Conservation (phyloP, 2,797 vertebrate genomes). For the Tadarida brasiliensis region DNA sequence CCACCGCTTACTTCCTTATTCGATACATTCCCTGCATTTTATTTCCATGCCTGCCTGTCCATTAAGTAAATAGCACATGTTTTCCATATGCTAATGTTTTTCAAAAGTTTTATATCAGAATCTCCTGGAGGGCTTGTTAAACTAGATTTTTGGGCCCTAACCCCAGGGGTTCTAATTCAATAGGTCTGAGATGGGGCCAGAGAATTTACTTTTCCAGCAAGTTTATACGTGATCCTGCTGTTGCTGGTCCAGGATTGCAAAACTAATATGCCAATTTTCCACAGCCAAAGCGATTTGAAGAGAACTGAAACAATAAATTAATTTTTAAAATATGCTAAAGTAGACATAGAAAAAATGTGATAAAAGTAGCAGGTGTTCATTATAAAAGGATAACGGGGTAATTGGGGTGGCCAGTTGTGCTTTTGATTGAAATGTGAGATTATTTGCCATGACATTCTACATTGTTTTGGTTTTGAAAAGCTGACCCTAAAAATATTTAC, state of each 20-base stretch:
- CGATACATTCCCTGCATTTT: neutral
- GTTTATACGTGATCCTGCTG: neutral
- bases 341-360: neutral
- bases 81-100: neutral
- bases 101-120: neutral
- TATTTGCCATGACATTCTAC: neutral
- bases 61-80: neutral
- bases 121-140: neutral
- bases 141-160: neutral
- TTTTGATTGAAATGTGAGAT: constrained; percentile 48
- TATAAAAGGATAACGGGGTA: neutral
- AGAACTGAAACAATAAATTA: constrained; percentile 7
- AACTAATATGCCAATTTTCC: neutral
- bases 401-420: neutral
- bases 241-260: neutral
- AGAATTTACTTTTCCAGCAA: constrained; percentile 7
- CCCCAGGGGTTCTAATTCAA: neutral
- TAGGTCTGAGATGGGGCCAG: neutral
- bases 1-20: neutral
- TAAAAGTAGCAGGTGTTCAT: neutral
- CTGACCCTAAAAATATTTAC: constrained; percentile 21
- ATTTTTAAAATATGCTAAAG: constrained; percentile 37
- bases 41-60: neutral
- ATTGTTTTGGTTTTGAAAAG: constrained; percentile 30
- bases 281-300: neutral